These are phyloP conservation scores for Sylvicola fuscatus DNA, from an alignment of 2,888 invertebrate genomes.

Conservation along the genomic window DNA sequence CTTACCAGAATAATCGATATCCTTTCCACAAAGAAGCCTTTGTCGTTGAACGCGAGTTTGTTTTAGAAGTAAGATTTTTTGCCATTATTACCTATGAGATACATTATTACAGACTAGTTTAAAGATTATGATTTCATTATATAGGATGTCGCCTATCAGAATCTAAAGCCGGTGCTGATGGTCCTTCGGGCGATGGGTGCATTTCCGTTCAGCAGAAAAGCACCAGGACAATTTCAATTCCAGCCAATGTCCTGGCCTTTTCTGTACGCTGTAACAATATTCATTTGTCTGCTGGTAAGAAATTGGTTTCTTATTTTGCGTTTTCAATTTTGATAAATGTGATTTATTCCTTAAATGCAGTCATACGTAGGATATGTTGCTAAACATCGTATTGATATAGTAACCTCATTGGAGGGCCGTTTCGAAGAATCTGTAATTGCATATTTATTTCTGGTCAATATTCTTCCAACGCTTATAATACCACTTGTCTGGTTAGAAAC, in stretches of 20 bases:
- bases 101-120: too few relatives aligned
- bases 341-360: constrained; percentile 9
- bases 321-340: not conserved
- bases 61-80: not conserved
- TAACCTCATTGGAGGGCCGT: constrained; percentile 38
- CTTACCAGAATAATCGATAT: constrained; percentile 14
- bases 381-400: constrained; percentile 37
- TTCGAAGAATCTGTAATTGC: constrained; percentile 59
- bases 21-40: constrained; percentile 6
- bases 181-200: constrained; percentile 35
- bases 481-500: constrained; percentile 49
- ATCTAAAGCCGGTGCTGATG: constrained; percentile 26
- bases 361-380: constrained; percentile 38
- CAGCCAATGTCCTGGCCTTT: constrained; percentile 31
- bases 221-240: constrained; percentile 29
- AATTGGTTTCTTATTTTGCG: constrained; percentile 2
- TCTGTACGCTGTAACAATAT: constrained; percentile 34
- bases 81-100: too few relatives aligned
- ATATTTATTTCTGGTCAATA: constrained; percentile 50
- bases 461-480: constrained; percentile 39
- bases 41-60: not conserved
- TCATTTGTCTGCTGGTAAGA: constrained; percentile 24
- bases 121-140: not conserved
- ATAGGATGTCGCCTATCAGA: constrained; percentile 25
- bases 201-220: constrained; percentile 33